Conservation (phyloP, 2,113 vertebrate species). For the Albula glossodonta region DNA sequence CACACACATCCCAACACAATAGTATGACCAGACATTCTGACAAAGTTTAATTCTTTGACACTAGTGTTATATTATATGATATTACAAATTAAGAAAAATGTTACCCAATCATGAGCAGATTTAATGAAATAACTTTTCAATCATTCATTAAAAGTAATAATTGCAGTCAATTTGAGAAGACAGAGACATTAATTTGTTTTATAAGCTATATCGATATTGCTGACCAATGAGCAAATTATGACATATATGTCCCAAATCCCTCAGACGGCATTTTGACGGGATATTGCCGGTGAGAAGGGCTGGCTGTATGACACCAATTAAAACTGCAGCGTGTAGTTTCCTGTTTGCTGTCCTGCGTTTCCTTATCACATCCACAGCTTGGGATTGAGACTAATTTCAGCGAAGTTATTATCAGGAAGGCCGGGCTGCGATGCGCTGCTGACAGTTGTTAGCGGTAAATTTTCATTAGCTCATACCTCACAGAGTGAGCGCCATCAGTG, state of each 20-base stretch:
- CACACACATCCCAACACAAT: no score
- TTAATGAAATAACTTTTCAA: not conserved
- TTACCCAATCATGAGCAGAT: not conserved
- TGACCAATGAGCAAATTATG: not conserved
- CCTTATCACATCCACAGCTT: conserved; percentile 8
- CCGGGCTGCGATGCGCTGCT: not conserved
- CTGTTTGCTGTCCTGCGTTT: not conserved
- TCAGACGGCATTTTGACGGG: not conserved
- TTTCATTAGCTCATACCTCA: not conserved
- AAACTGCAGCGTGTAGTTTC: not conserved
- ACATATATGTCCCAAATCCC: conserved; percentile 6
- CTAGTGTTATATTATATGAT: not conserved
- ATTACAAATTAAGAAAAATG: not conserved
- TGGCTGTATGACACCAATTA: not conserved
- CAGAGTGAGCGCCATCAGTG: not conserved
- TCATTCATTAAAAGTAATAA: not conserved
- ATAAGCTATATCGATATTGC: not conserved
- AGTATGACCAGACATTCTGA: not conserved
- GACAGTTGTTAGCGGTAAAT: not conserved
- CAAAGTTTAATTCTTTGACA: not conserved
- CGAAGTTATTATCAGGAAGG: conserved; percentile 8
- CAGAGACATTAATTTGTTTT: not conserved
- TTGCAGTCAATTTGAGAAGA: not conserved
- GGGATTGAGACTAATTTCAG: conserved; percentile 1
- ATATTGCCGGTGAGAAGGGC: not conserved